Base-by-base conservation (phyloP, 2,113 vertebrate genomes). In the Herpailurus yagouaroundi region DNA sequence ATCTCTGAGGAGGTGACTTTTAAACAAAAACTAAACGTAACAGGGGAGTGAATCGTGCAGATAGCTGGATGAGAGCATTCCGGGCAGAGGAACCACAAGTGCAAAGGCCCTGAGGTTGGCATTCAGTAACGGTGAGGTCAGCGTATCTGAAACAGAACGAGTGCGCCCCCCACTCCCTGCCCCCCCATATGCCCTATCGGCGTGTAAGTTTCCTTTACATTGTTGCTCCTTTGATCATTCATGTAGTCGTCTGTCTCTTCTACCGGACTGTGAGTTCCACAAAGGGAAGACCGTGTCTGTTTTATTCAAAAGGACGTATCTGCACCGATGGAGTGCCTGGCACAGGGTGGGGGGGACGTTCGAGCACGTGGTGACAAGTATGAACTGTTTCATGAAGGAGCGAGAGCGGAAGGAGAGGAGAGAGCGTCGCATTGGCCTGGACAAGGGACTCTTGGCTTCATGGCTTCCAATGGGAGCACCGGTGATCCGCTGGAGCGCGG, bases 291-390 rank as follows among this genome's bases (percentile, higher is more conserved):
- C 0, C 2, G 12, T 19, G 4, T 21, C 45, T 31, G 4, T 88
- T 74, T 36, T 45, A 11, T 69, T 63, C 23, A 25, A 50, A 3
- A 16, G 55, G 23, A 23, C 14, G 9, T 27, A 33, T 10, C 21
- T 31, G 27, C 23, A 29, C n/a, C 3, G 0, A 2, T 2, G 14
- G 7, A 21, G 14, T 9, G 48, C 10, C 21, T 5, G 4, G 10
- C 27, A 7, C 31, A 0, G 13, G 11, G 25, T 4, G 29, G 38
- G 27, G 27, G 1, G 19, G n/a, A 41, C 13, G 1, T 25, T 45
- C 11, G 7, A 50, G 52, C 29, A 0, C 13, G 16, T 71, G 10
- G 15, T 27, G n/a, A 57, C 64, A n/a, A n/a, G n/a, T 45, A 16
- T 12, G 2, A 45, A 33, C 8, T 36, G 8, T 16, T 21, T 27